Evolutionary conservation across 92 coral and sea anemone species (phyloP).

Genomic region (Anthopleura xanthogrammica): DNA sequence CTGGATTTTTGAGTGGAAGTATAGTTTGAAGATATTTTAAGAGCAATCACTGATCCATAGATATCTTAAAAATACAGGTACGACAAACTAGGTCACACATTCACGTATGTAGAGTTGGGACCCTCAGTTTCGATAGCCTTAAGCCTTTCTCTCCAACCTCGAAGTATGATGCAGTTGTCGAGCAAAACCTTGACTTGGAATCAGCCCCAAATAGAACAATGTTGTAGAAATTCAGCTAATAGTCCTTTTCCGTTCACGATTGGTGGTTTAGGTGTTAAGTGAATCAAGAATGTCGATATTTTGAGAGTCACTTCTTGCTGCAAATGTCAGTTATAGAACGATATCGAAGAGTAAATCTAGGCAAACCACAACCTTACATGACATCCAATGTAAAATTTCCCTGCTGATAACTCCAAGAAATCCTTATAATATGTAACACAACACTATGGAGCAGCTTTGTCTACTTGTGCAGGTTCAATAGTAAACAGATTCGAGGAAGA

Average conservation of each 20-base stretch:
- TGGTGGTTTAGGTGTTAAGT: slow-evolving; percentile 44
- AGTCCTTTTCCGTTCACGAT: slow-evolving; percentile 1
- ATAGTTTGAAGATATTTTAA: slow-evolving; percentile 3
- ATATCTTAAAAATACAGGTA: background rate
- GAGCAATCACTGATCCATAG: slow-evolving; percentile 30
- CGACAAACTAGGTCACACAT: slow-evolving; percentile 23
- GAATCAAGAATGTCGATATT: slow-evolving; percentile 42
- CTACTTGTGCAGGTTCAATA: slow-evolving; percentile 27
- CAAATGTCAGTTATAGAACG: slow-evolving; percentile 24
- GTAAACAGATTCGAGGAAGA: slow-evolving; percentile 41
- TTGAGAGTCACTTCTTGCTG: slow-evolving; percentile 6
- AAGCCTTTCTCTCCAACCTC: background rate
- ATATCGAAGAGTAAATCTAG: slow-evolving; percentile 17
- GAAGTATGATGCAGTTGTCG: background rate
- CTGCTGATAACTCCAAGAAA: slow-evolving; percentile 33
- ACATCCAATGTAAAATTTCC: slow-evolving; percentile 27
- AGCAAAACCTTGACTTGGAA: background rate
- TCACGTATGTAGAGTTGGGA: background rate
- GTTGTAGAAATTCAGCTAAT: background rate
- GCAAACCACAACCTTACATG: slow-evolving; percentile 35
- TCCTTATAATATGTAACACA: slow-evolving; percentile 32
- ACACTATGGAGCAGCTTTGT: slow-evolving; percentile 21
- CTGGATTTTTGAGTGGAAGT: background rate
- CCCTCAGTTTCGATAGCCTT: slow-evolving; percentile 8
- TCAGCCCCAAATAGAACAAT: background rate